These are phyloP conservation scores for Ceyx melanurus DNA, from an alignment of 2,113 vertebrate genomes.

Conservation along the genomic window DNA sequence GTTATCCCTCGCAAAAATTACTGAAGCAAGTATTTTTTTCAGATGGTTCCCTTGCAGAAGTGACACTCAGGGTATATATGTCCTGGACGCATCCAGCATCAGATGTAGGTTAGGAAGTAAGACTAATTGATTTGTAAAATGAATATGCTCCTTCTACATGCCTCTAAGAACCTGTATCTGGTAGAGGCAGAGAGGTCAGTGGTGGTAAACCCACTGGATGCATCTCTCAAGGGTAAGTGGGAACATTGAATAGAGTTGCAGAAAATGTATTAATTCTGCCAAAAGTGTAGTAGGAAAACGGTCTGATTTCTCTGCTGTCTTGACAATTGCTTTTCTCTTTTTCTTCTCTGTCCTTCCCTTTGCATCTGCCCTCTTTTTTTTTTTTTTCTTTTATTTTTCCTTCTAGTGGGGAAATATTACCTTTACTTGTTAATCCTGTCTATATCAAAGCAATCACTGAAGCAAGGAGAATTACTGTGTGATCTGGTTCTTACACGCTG, in stretches of 20 bases:
- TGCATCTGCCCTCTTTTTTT: slow-evolving; percentile 63
- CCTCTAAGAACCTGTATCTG: neutral
- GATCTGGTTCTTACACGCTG: slow-evolving; percentile 76
- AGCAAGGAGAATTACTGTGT: slow-evolving; percentile 78
- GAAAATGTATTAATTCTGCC: slow-evolving; percentile 25
- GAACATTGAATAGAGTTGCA: neutral
- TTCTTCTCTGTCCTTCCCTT: slow-evolving; percentile 65
- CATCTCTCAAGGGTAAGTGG: neutral
- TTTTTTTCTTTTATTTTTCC: slow-evolving; percentile 56
- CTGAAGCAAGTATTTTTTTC: neutral
- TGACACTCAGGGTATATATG: neutral
- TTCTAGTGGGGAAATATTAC: slow-evolving; percentile 72
- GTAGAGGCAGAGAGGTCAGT: neutral
- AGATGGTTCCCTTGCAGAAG: neutral
- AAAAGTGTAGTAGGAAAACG: neutral
- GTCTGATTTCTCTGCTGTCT: slow-evolving; percentile 65
- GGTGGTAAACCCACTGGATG: neutral
- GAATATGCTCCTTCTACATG: neutral
- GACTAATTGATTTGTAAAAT: neutral
- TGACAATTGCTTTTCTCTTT: slow-evolving; percentile 71
- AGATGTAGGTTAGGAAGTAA: neutral
- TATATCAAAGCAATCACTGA: slow-evolving; percentile 82
- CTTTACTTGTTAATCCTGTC: slow-evolving; percentile 87
- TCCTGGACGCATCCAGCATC: neutral
- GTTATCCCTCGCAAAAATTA: neutral